Percentiles rank a stretch among this genome's conserved stretches.
Evolutionary conservation across 2,113 vertebrate genomes (phyloP).

Genomic region (Platichthys flesus): DNA sequence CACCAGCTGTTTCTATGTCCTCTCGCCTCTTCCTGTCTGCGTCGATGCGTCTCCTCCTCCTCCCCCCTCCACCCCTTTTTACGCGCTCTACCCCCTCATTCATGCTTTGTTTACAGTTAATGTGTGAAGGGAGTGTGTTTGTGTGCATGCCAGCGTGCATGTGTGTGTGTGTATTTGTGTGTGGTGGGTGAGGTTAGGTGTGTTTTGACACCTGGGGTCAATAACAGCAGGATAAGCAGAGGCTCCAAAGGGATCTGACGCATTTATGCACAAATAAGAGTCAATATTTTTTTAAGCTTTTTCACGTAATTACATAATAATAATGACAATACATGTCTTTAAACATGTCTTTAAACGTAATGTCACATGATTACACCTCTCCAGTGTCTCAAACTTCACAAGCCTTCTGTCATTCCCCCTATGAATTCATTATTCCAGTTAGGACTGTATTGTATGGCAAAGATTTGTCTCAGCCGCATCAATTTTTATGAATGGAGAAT

Average conservation of each 20-base stretch:
- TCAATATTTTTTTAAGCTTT: no score
- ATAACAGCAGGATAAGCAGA: constrained; percentile 20
- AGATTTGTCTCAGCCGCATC: constrained; percentile 30
- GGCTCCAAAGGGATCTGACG: constrained; percentile 20
- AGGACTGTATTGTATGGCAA: not conserved
- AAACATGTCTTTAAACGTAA: not conserved
- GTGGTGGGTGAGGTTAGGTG: constrained; percentile 27
- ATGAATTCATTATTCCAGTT: constrained; percentile 9
- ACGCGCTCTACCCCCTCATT: constrained; percentile 67
- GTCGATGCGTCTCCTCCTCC: constrained; percentile 13
- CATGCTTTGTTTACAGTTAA: constrained; percentile 78
- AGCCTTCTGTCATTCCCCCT: not conserved
- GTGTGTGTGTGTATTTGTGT: constrained; percentile 10
- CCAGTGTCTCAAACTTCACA: not conserved
- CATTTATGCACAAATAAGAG: not conserved
- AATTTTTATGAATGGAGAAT: constrained; percentile 76
- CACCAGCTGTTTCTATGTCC: constrained; percentile 66
- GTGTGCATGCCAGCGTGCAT: constrained; percentile 13
- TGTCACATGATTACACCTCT: not conserved
- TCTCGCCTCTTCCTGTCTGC: constrained; percentile 54
- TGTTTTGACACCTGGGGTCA: constrained; percentile 56
- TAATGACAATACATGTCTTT: not conserved
- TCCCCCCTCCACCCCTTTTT: constrained; percentile 4
- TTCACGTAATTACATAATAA: not conserved
- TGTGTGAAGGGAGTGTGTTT: constrained; percentile 13